A percentile compares a stretch with the other conserved stretches of the same genome.
Evolutionary conservation across 1,140 invertebrate genomes (phyloP).

Genomic region (Xylocopa sonorina): DNA sequence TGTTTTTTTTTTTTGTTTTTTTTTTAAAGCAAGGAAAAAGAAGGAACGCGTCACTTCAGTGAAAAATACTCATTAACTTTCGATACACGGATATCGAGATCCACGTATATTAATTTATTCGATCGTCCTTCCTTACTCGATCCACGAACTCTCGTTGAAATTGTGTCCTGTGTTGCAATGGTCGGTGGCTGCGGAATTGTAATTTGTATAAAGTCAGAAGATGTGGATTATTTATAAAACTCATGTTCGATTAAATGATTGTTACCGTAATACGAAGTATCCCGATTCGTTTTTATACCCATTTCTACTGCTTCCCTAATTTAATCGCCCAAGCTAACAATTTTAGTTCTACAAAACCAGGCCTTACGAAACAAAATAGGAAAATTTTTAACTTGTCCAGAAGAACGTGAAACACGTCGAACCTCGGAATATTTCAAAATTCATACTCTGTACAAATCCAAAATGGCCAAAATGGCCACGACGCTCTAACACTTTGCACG

Average conservation of each 20-base stretch:
- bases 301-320: background rate
- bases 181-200: slow-evolving; percentile 42
- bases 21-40: background rate
- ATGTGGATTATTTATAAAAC: slow-evolving; percentile 76
- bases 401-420: too few species aligned
- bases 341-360: too few species aligned
- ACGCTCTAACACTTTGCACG: too few species aligned
- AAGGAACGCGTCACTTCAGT: background rate
- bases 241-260: slow-evolving; percentile 79
- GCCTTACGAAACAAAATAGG: too few species aligned
- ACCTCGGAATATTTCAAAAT: too few species aligned
- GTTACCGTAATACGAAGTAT: slow-evolving; percentile 73
- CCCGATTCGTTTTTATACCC: slow-evolving; percentile 58
- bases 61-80: slow-evolving; percentile 30
- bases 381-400: too few species aligned
- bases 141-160: slow-evolving; percentile 58
- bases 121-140: slow-evolving; percentile 51
- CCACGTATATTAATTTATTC: slow-evolving; percentile 14
- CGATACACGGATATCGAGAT: background rate
- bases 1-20: too few species aligned
- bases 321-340: too few species aligned
- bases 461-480: too few species aligned
- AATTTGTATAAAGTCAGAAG: slow-evolving; percentile 76
- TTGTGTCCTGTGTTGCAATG: slow-evolving; percentile 32
- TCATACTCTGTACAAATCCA: too few species aligned